Evolutionary conservation across 2,888 invertebrate genomes (phyloP).

Genomic region (Escarpia spicata): DNA sequence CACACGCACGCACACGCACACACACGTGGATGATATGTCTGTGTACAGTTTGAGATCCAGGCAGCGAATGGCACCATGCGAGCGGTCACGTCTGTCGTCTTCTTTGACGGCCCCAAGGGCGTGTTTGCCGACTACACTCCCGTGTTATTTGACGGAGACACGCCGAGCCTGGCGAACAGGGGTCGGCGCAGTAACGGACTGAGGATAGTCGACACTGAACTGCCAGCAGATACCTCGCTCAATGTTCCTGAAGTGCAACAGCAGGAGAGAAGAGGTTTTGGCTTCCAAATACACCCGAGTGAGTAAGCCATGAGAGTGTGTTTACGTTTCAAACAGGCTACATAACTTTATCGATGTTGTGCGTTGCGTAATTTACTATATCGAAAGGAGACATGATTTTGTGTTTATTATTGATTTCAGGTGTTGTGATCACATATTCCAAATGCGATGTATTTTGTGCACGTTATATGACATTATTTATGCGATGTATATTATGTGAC

Average conservation of each 20-base stretch:
- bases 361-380: neutral
- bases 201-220: neutral
- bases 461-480: neutral
- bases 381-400: neutral
- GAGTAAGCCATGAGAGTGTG: neutral
- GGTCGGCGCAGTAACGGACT: slow-evolving; percentile 1
- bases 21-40: neutral
- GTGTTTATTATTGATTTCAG: too few relatives aligned
- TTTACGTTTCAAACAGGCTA: neutral
- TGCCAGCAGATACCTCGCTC: neutral
- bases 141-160: neutral
- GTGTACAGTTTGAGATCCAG: neutral
- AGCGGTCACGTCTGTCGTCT: neutral
- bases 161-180: neutral
- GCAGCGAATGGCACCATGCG: neutral
- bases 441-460: neutral
- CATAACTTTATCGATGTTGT: neutral
- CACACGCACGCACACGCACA: neutral
- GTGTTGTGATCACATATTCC: neutral
- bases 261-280: neutral
- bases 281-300: slow-evolving; percentile 7
- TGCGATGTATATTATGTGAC: neutral
- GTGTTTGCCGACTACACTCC: neutral
- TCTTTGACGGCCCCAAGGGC: neutral
- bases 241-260: neutral